phyloP scores from a whole-genome alignment of 2,797 vertebrate species.

The Amblyraja radiata region DNA sequence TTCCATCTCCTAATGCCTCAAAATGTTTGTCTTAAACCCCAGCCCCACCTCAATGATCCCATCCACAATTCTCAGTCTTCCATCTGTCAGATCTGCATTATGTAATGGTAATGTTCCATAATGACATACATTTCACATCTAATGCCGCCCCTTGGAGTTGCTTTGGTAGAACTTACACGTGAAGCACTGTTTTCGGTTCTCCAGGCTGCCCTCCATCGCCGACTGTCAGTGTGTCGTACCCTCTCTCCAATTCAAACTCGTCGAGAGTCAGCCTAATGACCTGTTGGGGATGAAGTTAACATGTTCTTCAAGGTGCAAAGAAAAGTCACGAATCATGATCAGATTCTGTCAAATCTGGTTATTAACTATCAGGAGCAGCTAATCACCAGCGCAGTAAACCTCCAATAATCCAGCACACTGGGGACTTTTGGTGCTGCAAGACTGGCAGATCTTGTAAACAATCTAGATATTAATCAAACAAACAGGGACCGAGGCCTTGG shows the following conservation, averaged over 20 bases:
- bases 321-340: not conserved
- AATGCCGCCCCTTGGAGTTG: too few relatives aligned
- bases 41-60: too few relatives aligned
- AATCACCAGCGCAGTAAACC: not conserved
- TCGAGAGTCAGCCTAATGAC: constrained; percentile 97
- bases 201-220: constrained; percentile 87
- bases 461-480: too few relatives aligned
- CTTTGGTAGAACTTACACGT: constrained; percentile 75
- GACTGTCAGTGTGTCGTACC: constrained; percentile 91
- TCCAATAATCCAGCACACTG: too few relatives aligned
- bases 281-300: constrained; percentile 52
- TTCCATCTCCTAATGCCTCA: too few relatives aligned
- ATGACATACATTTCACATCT: not conserved
- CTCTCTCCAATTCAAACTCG: constrained; percentile 93
- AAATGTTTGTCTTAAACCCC: too few relatives aligned
- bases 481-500: too few relatives aligned
- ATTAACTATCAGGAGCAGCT: not conserved
- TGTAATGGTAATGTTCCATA: not conserved
- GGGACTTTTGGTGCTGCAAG: too few relatives aligned
- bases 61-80: too few relatives aligned
- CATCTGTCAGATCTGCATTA: too few relatives aligned
- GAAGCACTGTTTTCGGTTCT: constrained; percentile 93
- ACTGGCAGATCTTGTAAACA: too few relatives aligned
- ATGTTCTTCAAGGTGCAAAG: not conserved
- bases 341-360: not conserved